A percentile compares a stretch with the other conserved stretches of the same genome.
phyloP scores from a whole-genome alignment of 2,113 vertebrate genomes.

The Uropsilus gracilis region DNA sequence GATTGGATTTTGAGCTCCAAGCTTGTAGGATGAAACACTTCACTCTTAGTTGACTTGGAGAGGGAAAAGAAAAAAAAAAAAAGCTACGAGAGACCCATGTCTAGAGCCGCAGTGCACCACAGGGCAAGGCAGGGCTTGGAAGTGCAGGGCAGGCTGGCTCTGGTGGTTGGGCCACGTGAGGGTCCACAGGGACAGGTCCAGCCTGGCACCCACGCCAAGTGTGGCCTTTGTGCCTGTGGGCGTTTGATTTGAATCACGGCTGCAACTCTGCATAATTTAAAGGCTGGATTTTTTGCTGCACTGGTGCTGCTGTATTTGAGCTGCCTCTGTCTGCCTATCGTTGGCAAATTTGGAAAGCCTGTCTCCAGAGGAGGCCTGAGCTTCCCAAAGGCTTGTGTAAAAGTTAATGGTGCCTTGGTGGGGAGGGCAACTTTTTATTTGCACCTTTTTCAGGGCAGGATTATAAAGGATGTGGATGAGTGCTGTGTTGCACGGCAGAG shows the following conservation, averaged over 20 bases:
- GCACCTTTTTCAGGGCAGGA: not conserved
- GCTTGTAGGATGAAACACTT: slow-evolving; percentile 6
- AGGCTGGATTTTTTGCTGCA: not conserved
- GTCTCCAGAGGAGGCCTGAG: not conserved
- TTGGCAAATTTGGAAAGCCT: slow-evolving; percentile 10
- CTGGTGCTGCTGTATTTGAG: not conserved
- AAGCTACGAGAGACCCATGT: not conserved
- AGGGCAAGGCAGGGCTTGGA: not conserved
- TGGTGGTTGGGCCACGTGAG: not conserved
- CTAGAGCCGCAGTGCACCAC: not conserved
- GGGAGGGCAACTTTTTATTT: not conserved
- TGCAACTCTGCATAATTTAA: slow-evolving; percentile 5
- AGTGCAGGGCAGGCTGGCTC: not conserved
- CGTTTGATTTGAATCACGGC: not conserved
- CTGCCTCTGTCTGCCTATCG: not conserved
- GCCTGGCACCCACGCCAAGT: not conserved
- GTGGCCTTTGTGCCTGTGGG: not conserved
- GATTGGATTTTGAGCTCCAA: slow-evolving; percentile 15
- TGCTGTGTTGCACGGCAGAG: not conserved
- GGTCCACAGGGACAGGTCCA: not conserved
- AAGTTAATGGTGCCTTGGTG: not conserved
- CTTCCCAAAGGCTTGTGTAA: not conserved
- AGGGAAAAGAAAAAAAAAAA: not conserved
- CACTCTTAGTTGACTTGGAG: not conserved
- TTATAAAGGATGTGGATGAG: not conserved